Conservation (phyloP, 2,797 vertebrate species). For the Sylvia borin region DNA sequence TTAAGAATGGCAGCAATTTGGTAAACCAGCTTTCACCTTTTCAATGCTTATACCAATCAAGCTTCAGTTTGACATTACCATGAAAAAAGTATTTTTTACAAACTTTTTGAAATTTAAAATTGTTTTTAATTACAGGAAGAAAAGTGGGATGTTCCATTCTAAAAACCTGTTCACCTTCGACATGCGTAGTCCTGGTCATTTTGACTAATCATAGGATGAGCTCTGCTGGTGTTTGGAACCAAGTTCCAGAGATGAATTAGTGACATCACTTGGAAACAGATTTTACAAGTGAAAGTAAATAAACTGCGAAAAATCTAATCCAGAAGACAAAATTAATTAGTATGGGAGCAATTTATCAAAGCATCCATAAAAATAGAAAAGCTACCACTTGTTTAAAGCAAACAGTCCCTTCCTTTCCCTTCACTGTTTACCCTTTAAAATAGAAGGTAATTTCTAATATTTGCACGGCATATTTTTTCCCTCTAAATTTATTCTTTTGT, state of each 20-base stretch:
- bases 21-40: background rate
- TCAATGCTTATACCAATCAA: background rate
- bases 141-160: background rate
- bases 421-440: background rate
- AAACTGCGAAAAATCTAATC: background rate
- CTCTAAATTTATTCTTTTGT: conserved; percentile 6
- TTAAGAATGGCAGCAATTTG: background rate
- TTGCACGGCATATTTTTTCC: accelerated
- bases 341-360: background rate
- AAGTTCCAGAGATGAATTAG: background rate
- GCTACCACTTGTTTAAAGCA: background rate
- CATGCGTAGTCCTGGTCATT: background rate
- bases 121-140: background rate
- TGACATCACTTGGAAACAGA: background rate
- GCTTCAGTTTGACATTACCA: background rate
- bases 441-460: background rate
- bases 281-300: conserved; percentile 20
- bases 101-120: background rate
- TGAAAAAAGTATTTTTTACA: accelerated
- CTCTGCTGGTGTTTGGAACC: background rate
- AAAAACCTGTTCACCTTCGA: background rate
- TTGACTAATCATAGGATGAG: background rate
- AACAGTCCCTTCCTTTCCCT: background rate
- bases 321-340: background rate
- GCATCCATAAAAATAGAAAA: background rate